Conservation (phyloP, 2,113 vertebrate species). For the Struthidea cinerea region DNA sequence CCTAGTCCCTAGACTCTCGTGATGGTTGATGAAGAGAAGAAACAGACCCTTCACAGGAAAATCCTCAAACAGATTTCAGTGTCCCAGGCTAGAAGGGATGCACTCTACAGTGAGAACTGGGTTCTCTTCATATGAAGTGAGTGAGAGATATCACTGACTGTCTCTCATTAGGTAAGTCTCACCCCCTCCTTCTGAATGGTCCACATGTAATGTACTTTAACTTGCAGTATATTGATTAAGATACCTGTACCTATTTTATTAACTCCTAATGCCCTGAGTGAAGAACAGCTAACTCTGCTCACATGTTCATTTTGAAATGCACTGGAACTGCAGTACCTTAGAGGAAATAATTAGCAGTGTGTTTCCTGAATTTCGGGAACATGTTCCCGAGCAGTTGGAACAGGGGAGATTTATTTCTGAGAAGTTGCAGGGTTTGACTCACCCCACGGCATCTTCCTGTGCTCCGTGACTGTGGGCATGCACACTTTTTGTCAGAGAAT, state of each 20-base stretch:
- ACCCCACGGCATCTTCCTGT: background rate
- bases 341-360: conserved; percentile 14
- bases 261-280: background rate
- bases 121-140: background rate
- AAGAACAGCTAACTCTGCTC: background rate
- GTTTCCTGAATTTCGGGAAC: background rate
- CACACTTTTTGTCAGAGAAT: background rate
- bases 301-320: background rate
- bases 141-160: background rate
- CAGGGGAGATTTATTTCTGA: background rate
- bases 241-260: background rate
- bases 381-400: background rate
- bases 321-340: background rate
- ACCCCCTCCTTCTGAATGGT: background rate
- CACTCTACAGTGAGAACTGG: background rate
- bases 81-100: background rate
- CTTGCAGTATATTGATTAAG: background rate
- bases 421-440: background rate
- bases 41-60: background rate
- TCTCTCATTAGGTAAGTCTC: background rate
- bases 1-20: background rate
- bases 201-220: background rate
- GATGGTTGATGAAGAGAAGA: background rate
- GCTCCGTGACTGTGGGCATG: background rate
- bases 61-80: background rate